Evolutionary conservation across 35 echinoderm and acorn worm genomes (phyloP).

Genomic region (Apostichopus parvimensis): DNA sequence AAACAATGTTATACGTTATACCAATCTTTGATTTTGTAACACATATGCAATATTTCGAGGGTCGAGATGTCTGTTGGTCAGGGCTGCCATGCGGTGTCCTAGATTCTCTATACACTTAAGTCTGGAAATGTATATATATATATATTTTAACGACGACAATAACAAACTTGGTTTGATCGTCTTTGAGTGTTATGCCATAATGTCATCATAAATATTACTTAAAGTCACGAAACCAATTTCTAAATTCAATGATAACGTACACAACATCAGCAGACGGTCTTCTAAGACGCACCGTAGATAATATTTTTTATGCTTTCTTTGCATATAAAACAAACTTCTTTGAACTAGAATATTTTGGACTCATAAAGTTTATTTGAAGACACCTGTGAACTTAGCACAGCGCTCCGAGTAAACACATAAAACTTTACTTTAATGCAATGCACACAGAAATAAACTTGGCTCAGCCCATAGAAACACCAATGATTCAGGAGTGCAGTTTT

Average conservation of each 20-base stretch:
- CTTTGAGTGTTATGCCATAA: slow-evolving; percentile 11
- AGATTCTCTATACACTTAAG: neutral
- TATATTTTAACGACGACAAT: neutral
- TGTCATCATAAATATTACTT: slow-evolving; percentile 36
- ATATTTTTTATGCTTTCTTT: slow-evolving; percentile 33
- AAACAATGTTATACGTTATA: too few relatives aligned
- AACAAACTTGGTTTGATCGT: neutral
- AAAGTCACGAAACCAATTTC: neutral
- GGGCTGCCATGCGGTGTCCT: neutral
- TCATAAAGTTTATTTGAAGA: slow-evolving; percentile 35
- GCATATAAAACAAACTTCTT: slow-evolving; percentile 39
- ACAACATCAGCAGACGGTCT: neutral
- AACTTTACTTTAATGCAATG: slow-evolving; percentile 38
- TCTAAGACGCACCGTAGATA: neutral
- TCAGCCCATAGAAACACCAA: neutral
- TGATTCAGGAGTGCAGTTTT: neutral
- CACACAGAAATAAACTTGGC: slow-evolving; percentile 38
- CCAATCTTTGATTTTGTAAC: too few relatives aligned
- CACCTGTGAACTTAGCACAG: slow-evolving; percentile 47
- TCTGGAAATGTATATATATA: neutral
- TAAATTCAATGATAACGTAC: slow-evolving; percentile 17
- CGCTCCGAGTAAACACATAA: slow-evolving; percentile 32
- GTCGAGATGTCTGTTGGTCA: too few relatives aligned
- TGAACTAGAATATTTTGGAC: slow-evolving; percentile 15
- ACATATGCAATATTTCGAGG: too few relatives aligned